Base-by-base conservation (phyloP, 2,888 invertebrate genomes). In the Phasia obesa region DNA sequence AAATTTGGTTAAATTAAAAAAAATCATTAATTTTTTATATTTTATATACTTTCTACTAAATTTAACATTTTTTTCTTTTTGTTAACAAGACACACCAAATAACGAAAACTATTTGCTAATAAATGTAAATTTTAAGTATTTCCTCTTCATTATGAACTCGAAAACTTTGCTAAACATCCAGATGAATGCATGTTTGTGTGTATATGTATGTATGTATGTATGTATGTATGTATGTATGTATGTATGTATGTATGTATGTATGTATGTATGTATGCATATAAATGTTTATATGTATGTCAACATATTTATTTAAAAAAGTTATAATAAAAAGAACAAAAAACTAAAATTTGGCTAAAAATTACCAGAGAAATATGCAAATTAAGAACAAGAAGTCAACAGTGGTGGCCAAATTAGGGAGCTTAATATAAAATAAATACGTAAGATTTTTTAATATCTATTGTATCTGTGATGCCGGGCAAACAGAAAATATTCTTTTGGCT, bases 121-220 rank as follows among this genome's bases (percentile, higher is more conserved):
- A 87, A 89, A 89, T 89, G 88, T 88, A 88, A 89, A 89, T 89
- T 84, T 85, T 89, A 89, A 89, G 89, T 89, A 88, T 89, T 90
- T 89, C 90, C 89, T 89, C 88, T 88, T 88, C 88, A 87, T 90
- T 89, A 89, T 87, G 87, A 89, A 87, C 79, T 76, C 82, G 53
- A 55, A 79, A 83, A 83, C 65, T 83, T 79, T 83, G 71, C 62
- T 64, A 31, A 25, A 53, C 49, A 44, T 17, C 51, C 19, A 27
- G n/a, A n/a, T 42, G 27, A 17, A 71, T 35, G 47, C 4, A 57
- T 25, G 19, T 21, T 51, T 9, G 3, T 11, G 11, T 11, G 11
- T 11, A 11, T 35, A 35, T 11, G 2, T 1, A 35, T 11, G 11
- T 35, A 2, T n/a, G n/a, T n/a, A n/a, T n/a, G n/a, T n/a, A n/a